Conservation (phyloP, 1,140 invertebrate genomes). For the Neodiprion pinetum region DNA sequence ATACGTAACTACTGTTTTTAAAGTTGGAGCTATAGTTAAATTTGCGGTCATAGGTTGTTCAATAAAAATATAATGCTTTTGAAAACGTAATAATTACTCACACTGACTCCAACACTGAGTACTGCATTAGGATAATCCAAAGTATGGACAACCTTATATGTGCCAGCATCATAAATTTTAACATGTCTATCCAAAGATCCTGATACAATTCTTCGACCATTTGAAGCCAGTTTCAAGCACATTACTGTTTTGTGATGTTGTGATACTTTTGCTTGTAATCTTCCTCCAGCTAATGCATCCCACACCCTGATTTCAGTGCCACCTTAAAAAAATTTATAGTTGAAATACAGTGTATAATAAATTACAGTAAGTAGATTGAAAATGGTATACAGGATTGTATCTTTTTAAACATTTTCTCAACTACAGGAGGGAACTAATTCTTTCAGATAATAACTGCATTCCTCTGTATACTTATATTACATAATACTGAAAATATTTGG, state of each 20-base stretch:
- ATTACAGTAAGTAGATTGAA: too few relatives aligned
- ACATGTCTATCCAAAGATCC: constrained; percentile 93
- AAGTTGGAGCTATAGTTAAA: neutral
- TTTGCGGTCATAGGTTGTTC: constrained; percentile 20
- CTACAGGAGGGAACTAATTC: too few relatives aligned
- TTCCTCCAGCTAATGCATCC: constrained; percentile 89
- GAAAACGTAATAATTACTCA: constrained; percentile 56
- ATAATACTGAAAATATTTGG: too few relatives aligned
- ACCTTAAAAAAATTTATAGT: constrained; percentile 59
- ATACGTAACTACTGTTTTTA: too few relatives aligned
- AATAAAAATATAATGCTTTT: constrained; percentile 16
- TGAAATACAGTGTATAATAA: neutral
- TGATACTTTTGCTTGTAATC: constrained; percentile 78
- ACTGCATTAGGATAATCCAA: constrained; percentile 91
- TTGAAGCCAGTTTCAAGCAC: constrained; percentile 77
- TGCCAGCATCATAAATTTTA: constrained; percentile 90
- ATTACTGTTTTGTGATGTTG: constrained; percentile 96
- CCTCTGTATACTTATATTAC: too few relatives aligned
- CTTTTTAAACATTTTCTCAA: too few relatives aligned
- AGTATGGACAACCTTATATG: constrained; percentile 87
- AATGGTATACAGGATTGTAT: too few relatives aligned
- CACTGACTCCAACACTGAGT: constrained; percentile 82
- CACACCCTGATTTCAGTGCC: constrained; percentile 92
- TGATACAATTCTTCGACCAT: constrained; percentile 84
- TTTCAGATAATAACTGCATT: too few relatives aligned